These are phyloP conservation scores for Balaeniceps rex DNA, from an alignment of 2,113 vertebrate species.

Conservation along the genomic window DNA sequence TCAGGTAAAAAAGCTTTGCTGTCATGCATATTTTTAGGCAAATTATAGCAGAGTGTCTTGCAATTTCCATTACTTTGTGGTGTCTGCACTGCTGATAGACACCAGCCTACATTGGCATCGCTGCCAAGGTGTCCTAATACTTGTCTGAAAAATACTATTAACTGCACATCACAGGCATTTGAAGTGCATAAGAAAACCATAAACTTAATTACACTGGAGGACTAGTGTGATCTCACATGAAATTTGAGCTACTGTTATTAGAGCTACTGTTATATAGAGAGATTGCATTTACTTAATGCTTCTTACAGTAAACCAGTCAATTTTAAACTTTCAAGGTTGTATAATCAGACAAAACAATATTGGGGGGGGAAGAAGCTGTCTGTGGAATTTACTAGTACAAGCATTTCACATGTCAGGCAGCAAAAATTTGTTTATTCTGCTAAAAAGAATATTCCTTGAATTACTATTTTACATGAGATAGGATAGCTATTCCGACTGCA, in stretches of 20 bases:
- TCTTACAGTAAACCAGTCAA: constrained; percentile 63
- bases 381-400: constrained; percentile 23
- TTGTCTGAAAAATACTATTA: constrained; percentile 61
- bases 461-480: neutral
- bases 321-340: constrained; percentile 60
- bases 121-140: constrained; percentile 36
- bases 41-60: constrained; percentile 49
- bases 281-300: constrained; percentile 66
- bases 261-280: constrained; percentile 55
- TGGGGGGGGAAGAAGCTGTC: neutral
- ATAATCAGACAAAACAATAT: constrained; percentile 52
- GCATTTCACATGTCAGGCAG: constrained; percentile 8
- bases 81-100: constrained; percentile 45
- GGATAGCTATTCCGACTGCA: neutral
- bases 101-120: constrained; percentile 34
- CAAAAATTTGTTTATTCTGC: constrained; percentile 29
- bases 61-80: constrained; percentile 57
- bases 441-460: constrained; percentile 16
- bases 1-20: constrained; percentile 48
- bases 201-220: constrained; percentile 70
- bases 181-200: constrained; percentile 63
- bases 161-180: constrained; percentile 48
- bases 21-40: constrained; percentile 54
- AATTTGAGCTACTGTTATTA: constrained; percentile 70
- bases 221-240: constrained; percentile 67